Evolutionary conservation across 2,888 invertebrate species (phyloP), one percentile per base, ranked within the genome.

Genomic region (Leptopilina drosophilae): DNA sequence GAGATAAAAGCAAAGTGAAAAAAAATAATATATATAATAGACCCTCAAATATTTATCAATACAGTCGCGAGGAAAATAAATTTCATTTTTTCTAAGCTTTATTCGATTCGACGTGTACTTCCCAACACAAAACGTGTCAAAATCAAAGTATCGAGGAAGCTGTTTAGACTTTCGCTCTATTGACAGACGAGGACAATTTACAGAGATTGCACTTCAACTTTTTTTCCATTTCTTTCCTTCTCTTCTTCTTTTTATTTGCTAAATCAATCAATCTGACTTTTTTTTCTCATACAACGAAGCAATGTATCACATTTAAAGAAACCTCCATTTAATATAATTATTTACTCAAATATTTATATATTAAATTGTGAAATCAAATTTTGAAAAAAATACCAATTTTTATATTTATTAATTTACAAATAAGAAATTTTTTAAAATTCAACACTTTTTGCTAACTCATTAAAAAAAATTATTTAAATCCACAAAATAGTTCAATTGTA

Each of bases 161-260:
- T 69, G 49, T 53, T 69, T 69, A 69, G 49, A 49, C 69, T 49
- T 14, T 6, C 53, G 69, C 49, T 20, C 20, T 20, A 12, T 69
- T 69, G 53, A 53, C 53, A 69, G 53, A 69, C 53, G 69, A 69
- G 26, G 53, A 26, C 53, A 26, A 26, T 69, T 49, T 69, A 69
- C 53, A 69, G 53, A 69, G 49, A 69, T 26, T 69, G 69, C 53
- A 53, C 26, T 26, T 69, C 49, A 33, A 53, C 26, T 69, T 69
- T 53, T 42, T 33, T 49, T 12, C 14, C 14, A 14, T 69, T 69
- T 69, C 14, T n/a, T 26, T 26, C 26, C 12, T 7, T 26, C 53
- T 7, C 14, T 3, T 49, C 14, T 3, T 49, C 42, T 7, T 67
- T 69, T 53, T 53, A 26, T 53, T 69, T 8, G 26, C 53, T 69